phyloP scores from a whole-genome alignment of 2,888 invertebrate species.

The Thecocarcelia acutangulata region DNA sequence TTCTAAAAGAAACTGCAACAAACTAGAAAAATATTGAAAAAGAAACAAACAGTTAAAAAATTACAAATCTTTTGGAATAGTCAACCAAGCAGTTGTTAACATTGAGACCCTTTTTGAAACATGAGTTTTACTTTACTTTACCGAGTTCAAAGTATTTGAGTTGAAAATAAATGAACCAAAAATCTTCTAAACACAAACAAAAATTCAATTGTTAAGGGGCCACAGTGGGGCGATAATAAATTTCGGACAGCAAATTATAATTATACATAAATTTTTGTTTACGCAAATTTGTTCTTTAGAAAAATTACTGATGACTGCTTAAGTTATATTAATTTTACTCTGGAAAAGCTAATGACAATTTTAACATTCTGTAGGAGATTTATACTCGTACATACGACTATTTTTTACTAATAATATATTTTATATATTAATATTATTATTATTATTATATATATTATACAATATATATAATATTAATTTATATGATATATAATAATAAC shows the following conservation, averaged over 20 bases:
- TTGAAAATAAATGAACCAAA: constrained; percentile 68
- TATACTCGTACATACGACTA: too few relatives aligned
- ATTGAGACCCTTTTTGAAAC: constrained; percentile 64
- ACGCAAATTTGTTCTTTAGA: not conserved
- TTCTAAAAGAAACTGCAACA: not conserved
- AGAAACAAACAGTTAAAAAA: constrained; percentile 16
- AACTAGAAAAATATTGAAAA: constrained; percentile 20
- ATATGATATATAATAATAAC: too few relatives aligned
- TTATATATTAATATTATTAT: too few relatives aligned
- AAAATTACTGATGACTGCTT: constrained; percentile 1
- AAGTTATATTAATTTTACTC: not conserved
- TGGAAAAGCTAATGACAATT: not conserved
- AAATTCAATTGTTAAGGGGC: constrained; percentile 55
- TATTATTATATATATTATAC: too few relatives aligned
- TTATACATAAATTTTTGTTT: not conserved
- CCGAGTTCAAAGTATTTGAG: constrained; percentile 62
- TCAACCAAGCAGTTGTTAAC: constrained; percentile 65
- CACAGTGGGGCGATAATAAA: constrained; percentile 26
- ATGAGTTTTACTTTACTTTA: constrained; percentile 49
- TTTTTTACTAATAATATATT: too few relatives aligned
- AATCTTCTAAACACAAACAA: constrained; percentile 64
- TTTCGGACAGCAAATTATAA: not conserved
- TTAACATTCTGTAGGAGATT: not conserved
- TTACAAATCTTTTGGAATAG: constrained; percentile 60
- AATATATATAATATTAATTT: too few relatives aligned